Conservation (phyloP, 2,888 invertebrate genomes). For the Netelia fuscicornis region DNA sequence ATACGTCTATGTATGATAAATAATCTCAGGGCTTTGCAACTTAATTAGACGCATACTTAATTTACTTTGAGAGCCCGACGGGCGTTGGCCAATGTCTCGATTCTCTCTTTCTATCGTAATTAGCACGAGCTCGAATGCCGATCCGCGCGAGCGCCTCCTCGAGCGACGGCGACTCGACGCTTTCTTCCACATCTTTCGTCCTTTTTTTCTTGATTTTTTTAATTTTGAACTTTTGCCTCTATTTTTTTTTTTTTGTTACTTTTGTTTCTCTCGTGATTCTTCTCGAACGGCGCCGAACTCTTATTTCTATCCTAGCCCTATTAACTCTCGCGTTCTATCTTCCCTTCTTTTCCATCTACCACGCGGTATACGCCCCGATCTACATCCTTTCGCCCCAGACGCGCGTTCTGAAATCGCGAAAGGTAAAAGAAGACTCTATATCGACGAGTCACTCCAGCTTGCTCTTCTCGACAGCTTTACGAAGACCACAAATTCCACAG, state of each 20-base stretch:
- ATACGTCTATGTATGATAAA: slow-evolving; percentile 78
- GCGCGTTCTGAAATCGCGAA: slow-evolving; percentile 37
- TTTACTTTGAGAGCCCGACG: slow-evolving; percentile 74
- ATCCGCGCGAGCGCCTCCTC: slow-evolving; percentile 68
- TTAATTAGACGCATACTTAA: slow-evolving; percentile 82
- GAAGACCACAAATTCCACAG: slow-evolving; percentile 34
- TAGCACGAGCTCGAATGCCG: slow-evolving; percentile 80
- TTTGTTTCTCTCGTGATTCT: slow-evolving; percentile 28
- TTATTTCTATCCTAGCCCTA: slow-evolving; percentile 39
- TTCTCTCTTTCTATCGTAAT: slow-evolving; percentile 75
- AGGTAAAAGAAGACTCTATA: slow-evolving; percentile 18
- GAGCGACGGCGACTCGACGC: slow-evolving; percentile 28
- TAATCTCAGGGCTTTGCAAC: slow-evolving; percentile 67
- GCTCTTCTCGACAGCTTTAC: slow-evolving; percentile 56
- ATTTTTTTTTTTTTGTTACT: neutral
- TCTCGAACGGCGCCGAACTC: neutral
- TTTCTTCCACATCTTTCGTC: slow-evolving; percentile 68
- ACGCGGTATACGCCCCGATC: neutral
- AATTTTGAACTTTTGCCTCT: neutral
- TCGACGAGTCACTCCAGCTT: slow-evolving; percentile 68
- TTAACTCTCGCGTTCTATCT: slow-evolving; percentile 45
- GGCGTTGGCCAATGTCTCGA: slow-evolving; percentile 60
- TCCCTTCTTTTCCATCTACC: slow-evolving; percentile 16
- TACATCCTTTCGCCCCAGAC: slow-evolving; percentile 43
- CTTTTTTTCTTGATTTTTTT: slow-evolving; percentile 34